Conservation (phyloP, 2,113 vertebrate genomes). For the Aramus guarauna region DNA sequence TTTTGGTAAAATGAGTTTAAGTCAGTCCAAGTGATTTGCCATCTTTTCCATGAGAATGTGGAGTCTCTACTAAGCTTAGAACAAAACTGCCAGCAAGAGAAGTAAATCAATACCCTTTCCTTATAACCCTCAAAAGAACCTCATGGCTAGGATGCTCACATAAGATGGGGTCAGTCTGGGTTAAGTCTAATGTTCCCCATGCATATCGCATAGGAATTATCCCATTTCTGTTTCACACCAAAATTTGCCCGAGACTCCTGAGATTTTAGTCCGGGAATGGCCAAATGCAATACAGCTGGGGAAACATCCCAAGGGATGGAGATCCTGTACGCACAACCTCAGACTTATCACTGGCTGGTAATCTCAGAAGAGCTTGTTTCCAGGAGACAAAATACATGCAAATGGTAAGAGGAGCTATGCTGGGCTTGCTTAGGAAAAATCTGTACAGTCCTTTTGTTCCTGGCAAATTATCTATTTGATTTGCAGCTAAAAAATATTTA, state of each 20-base stretch:
- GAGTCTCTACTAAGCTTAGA: not conserved
- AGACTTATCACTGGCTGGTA: not conserved
- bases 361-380: not conserved
- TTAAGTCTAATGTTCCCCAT: not conserved
- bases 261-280: not conserved
- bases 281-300: not conserved
- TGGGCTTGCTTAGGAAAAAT: not conserved
- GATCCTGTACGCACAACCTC: not conserved
- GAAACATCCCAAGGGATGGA: not conserved
- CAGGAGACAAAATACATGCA: not conserved
- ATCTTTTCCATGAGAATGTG: not conserved
- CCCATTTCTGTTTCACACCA: not conserved
- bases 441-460: not conserved
- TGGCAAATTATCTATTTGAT: not conserved
- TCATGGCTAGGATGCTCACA: not conserved
- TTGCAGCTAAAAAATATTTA: not conserved
- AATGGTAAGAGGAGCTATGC: not conserved
- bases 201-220: not conserved
- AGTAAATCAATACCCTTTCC: not conserved
- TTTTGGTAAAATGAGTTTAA: not conserved
- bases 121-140: not conserved
- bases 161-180: not conserved
- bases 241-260: not conserved
- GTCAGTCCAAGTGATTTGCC: not conserved
- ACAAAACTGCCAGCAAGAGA: not conserved